Base-by-base conservation (phyloP, 2,797 vertebrate species). In the Taeniopygia guttata region DNA sequence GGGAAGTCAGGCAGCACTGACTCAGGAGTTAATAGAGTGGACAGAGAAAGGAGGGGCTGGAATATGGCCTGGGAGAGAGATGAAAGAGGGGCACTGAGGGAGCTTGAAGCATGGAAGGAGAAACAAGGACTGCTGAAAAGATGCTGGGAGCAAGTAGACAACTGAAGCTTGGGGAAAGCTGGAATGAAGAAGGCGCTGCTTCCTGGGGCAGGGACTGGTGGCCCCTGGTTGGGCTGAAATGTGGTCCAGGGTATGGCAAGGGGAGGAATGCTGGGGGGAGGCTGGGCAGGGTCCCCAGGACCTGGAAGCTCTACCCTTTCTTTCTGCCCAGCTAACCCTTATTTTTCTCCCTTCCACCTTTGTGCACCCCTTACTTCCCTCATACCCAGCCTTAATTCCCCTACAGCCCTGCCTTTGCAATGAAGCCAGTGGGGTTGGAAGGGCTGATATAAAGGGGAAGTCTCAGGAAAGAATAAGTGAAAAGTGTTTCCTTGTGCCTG, bases 191-290 rank as follows among this genome's bases (percentile, higher is more conserved):
- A 19, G 13, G 9, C n/a, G 32, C 4, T 70, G 18, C 52, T 59
- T 8, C 1, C 43, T 68, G n/a, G 12, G 16, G 13, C 25, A 46
- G 20, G 74, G 21, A 48, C 32, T 79, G 23, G 29, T 10, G 18
- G 13, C 5, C 18, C 29, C 1, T 4, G 46, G 2, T 29, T 72
- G 43, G 55, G 48, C 25, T 87, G 64, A 70, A 74, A 67, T 13
- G 49, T 19, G 22, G 13, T 69, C 12, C 59, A 77, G 36, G 13
- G 7, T 38, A 48, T 36, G 21, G 12, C 3, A 3, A 21, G 17
- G 14, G 23, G 7, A 83, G 17, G 16, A 6, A 56, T 45, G 10
- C 0, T 8, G 2, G 3, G 4, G 8, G 8, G 4, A 75, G 15
- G 10, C 19, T 74, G 45, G 14, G 26, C 45, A 72, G 16, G 2